Base-by-base conservation (phyloP, 2,888 invertebrate species). In the Hermaeophaga mercurialis region DNA sequence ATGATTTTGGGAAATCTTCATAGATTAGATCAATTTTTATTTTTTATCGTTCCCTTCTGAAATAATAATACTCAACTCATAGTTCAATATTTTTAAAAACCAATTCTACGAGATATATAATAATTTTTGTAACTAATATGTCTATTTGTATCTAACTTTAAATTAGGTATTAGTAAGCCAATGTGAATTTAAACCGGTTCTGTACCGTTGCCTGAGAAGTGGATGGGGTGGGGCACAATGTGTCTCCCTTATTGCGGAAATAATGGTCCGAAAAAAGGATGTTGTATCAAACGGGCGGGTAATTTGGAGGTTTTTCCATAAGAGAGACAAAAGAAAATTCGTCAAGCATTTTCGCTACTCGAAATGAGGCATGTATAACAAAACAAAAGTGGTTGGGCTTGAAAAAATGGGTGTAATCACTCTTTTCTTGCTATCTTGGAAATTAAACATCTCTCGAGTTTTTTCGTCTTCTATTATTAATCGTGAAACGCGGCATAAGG, bases 311-410 rank as follows among this genome's bases (percentile, higher is more conserved):
- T 65, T 63, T 65, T 62, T 54, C 49, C 45, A 43, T 43, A 55
- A 39, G 47, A 39, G 44, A 50, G 58, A 64, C 64, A 66, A 66
- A 56, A 62, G 62, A 49, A 57, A 64, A 61, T 66, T 64, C 64
- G 62, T 64, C 64, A 64, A 62, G 63, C 59, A 63, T 66, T 63
- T 61, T 63, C 47, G 53, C 49, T 58, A 47, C 47, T 56, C 62
- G 57, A 66, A 66, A 66, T 63, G 62, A 62, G 66, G 55, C 62
- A 48, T 59, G 58, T 53, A 59, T 55, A 61, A 63, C 62, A 55
- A 64, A 58, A 66, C 64, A 65, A 65, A 62, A 57, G 63, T 53
- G 48, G 38, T 46, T 14, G 43, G 50, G 46, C 34, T 52, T 34
- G 43, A 50, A 54, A 50, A 54, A 54, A 50, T 54, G 50, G 58